Evolutionary conservation across 2,113 vertebrate genomes (phyloP).

Genomic region (Mirza zaza): DNA sequence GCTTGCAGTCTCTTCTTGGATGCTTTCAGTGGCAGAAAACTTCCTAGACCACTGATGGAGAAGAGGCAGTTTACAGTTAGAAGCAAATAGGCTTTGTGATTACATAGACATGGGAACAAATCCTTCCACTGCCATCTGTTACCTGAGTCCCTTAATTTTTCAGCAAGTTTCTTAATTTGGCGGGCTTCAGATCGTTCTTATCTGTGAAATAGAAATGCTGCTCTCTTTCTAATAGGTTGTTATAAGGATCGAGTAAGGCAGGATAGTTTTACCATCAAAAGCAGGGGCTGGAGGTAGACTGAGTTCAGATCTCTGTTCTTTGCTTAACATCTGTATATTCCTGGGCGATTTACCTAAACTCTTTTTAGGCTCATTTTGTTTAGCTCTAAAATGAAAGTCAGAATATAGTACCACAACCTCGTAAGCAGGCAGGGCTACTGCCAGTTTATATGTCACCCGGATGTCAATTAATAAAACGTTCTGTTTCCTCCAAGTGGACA

Average conservation of each 20-base stretch:
- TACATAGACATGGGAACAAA: not conserved
- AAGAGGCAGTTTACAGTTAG: not conserved
- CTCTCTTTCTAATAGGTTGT: not conserved
- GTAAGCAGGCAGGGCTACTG: not conserved
- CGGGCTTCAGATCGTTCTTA: not conserved
- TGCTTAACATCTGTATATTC: not conserved
- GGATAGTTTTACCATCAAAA: not conserved
- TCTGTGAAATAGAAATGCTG: not conserved
- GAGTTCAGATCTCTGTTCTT: not conserved
- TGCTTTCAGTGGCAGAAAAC: not conserved
- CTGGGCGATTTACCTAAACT: not conserved
- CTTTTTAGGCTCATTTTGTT: not conserved
- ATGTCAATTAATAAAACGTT: not conserved
- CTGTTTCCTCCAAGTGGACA: not conserved
- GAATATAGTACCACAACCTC: not conserved
- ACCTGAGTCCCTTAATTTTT: not conserved
- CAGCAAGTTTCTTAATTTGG: not conserved
- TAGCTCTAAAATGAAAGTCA: not conserved
- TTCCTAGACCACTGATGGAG: not conserved
- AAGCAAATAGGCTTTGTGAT: not conserved
- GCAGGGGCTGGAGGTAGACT: too few species aligned
- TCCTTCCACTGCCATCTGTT: not conserved
- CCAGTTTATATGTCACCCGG: not conserved
- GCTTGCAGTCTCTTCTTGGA: not conserved
- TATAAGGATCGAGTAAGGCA: not conserved